Evolutionary conservation across 2,797 vertebrate genomes (phyloP).

Genomic region (Phrynocephalus guinanensis): DNA sequence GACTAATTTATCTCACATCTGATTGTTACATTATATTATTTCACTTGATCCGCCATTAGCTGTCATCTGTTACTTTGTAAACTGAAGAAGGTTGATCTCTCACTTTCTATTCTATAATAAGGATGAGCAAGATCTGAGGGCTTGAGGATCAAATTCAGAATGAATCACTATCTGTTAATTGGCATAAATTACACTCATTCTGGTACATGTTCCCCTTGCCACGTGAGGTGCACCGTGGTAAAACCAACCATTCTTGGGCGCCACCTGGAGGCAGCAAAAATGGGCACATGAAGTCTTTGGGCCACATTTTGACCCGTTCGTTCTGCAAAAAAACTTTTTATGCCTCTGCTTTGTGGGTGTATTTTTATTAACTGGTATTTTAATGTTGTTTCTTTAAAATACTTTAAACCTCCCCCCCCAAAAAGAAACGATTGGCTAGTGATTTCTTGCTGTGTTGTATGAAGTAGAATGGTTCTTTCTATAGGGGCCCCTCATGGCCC

Average conservation of each 20-base stretch:
- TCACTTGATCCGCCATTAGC: not conserved
- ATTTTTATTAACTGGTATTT: not conserved
- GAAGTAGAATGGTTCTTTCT: not conserved
- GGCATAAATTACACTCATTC: too few species aligned
- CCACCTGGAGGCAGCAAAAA: too few species aligned
- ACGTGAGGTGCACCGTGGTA: too few species aligned
- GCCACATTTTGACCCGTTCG: too few species aligned
- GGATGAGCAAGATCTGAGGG: too few species aligned
- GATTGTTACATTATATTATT: not conserved
- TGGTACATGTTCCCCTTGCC: too few species aligned
- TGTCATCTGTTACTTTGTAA: not conserved
- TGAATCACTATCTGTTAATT: too few species aligned
- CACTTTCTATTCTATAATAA: too few species aligned
- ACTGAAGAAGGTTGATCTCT: not conserved
- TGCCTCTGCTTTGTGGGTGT: not conserved
- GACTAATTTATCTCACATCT: constrained; percentile 3
- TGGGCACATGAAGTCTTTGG: too few species aligned
- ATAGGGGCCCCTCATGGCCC: not conserved
- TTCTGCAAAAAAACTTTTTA: not conserved
- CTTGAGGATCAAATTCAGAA: too few species aligned
- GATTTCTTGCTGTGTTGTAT: not conserved
- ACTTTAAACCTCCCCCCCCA: too few species aligned
- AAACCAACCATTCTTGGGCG: too few species aligned
- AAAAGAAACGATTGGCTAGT: not conserved
- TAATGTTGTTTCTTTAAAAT: not conserved